phyloP scores from a whole-genome alignment of 2,113 vertebrate genomes.

The Percopsis transmontana region DNA sequence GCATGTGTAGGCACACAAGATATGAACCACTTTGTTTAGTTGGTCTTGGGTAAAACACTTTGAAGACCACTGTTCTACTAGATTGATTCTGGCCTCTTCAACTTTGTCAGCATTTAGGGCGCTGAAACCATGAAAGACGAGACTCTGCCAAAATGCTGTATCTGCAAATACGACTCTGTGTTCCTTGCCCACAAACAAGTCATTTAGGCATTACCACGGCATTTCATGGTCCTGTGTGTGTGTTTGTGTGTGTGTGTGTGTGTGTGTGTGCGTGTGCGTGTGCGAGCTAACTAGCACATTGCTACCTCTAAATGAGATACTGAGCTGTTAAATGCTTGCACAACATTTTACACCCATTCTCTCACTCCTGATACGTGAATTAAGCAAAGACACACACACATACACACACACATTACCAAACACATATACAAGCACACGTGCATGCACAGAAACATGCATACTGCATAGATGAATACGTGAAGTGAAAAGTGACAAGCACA shows the following conservation, averaged over 20 bases:
- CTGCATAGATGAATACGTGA: slow-evolving; percentile 39
- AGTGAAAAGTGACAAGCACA: slow-evolving; percentile 54
- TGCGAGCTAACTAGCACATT: slow-evolving; percentile 24
- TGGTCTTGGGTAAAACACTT: no score
- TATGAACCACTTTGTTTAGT: slow-evolving; percentile 27
- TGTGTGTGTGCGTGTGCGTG: slow-evolving; percentile 7
- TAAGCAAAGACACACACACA: slow-evolving; percentile 24
- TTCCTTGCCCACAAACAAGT: slow-evolving; percentile 6
- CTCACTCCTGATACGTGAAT: no score
- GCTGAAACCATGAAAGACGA: slow-evolving; percentile 66
- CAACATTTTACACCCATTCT: slow-evolving; percentile 43
- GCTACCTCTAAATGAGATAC: slow-evolving; percentile 27
- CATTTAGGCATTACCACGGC: slow-evolving; percentile 20
- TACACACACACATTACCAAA: slow-evolving; percentile 37
- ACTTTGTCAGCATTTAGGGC: slow-evolving; percentile 58
- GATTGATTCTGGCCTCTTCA: slow-evolving; percentile 29
- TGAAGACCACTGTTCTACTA: neutral
- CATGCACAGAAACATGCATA: slow-evolving; percentile 5
- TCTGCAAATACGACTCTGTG: slow-evolving; percentile 38
- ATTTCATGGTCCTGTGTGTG: slow-evolving; percentile 19
- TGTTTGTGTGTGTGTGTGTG: slow-evolving; percentile 14
- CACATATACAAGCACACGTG: slow-evolving; percentile 29
- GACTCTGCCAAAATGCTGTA: slow-evolving; percentile 55
- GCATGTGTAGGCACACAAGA: no score
- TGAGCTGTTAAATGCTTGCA: slow-evolving; percentile 36